These are phyloP conservation scores for Xenopus laevis DNA, from an alignment of 2,113 vertebrate species.

Conservation along the genomic window DNA sequence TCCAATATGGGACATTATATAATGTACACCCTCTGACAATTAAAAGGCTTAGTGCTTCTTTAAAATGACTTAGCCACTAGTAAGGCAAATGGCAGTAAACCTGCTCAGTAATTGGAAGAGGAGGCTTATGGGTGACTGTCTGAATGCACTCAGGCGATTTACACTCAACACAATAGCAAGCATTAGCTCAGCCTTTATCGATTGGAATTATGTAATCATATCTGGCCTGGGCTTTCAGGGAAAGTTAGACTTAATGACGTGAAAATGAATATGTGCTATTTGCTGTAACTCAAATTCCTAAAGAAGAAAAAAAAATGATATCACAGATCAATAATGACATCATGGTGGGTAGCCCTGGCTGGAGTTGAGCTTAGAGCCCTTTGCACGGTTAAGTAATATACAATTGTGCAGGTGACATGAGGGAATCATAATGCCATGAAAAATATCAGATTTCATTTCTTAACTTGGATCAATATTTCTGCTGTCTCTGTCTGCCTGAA, in stretches of 20 bases:
- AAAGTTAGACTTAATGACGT: slow-evolving; percentile 10
- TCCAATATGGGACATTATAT: too few relatives aligned
- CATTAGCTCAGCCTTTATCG: slow-evolving; percentile 23
- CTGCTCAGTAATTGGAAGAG: not conserved
- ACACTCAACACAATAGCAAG: slow-evolving; percentile 1
- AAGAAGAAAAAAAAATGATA: slow-evolving; percentile 14
- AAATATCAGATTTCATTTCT: too few relatives aligned
- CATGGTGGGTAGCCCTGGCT: not conserved
- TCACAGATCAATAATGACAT: slow-evolving; percentile 42
- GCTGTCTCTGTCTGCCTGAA: too few relatives aligned
- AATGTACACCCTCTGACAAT: too few relatives aligned
- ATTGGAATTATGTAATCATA: slow-evolving; percentile 28
- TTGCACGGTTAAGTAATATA: too few relatives aligned
- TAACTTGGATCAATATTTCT: too few relatives aligned
- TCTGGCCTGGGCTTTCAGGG: slow-evolving; percentile 6
- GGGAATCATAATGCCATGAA: too few relatives aligned
- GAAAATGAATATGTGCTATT: slow-evolving; percentile 6
- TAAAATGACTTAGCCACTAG: too few relatives aligned
- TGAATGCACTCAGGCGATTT: not conserved
- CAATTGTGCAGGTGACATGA: too few relatives aligned
- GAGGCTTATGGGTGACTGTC: not conserved
- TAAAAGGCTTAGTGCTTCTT: too few relatives aligned
- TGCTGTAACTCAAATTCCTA: slow-evolving; percentile 11
- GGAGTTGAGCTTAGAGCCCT: too few relatives aligned
- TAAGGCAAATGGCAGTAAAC: not conserved